Evolutionary conservation across 2,113 vertebrate genomes (phyloP), one percentile per base, ranked within the genome.

Genomic region (Saguinus imperator): DNA sequence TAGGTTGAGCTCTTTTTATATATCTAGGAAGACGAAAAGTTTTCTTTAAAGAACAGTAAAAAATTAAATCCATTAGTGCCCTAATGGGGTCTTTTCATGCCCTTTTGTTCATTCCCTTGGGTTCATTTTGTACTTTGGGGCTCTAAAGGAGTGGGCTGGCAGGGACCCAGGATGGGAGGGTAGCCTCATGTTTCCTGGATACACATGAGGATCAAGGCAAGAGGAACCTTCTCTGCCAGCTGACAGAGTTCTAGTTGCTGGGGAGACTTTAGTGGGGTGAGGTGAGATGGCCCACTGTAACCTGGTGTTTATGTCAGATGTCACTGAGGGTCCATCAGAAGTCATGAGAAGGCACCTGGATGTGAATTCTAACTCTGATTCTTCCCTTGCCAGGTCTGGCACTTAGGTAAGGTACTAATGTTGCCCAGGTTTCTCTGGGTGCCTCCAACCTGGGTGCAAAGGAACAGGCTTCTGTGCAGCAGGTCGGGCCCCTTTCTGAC

Each of bases 21-120:
- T 77, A 72, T 86, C 21, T n/a, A 82, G 80, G 64, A 72, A 94
- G 75, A 94, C 52, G 25, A 50, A 58, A 90, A 58, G n/a, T 91
- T 85, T 89, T 70, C 29, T 89, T 52, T 52, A 55, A 61, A 73
- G 32, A 95, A 27, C 12, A 77, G 3, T 48, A 35, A 52, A 43
- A 43, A 45, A 12, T 32, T 14, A 45, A 25, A 16, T 68, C 23
- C 7, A 11, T 50, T 37, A 55, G 27, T 55, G 5, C 55, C 40
- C 45, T n/a, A 13, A 35, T 17, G 7, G 50, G 27, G 12, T 61
- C 18, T 43, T n/a, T 57, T 66, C 17, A 7, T 89, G 40, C 13
- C 57, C 61, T 81, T 64, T 93, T 52, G 35, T 37, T 13, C 3
- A 43, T 17, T 70, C 40, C 5, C 4, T 48, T 77, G 73, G 29